These are phyloP conservation scores for Aurelia sp. DNA, from an alignment of 30 jellyfish, hydroid and myxozoan genomes.

Conservation along the genomic window DNA sequence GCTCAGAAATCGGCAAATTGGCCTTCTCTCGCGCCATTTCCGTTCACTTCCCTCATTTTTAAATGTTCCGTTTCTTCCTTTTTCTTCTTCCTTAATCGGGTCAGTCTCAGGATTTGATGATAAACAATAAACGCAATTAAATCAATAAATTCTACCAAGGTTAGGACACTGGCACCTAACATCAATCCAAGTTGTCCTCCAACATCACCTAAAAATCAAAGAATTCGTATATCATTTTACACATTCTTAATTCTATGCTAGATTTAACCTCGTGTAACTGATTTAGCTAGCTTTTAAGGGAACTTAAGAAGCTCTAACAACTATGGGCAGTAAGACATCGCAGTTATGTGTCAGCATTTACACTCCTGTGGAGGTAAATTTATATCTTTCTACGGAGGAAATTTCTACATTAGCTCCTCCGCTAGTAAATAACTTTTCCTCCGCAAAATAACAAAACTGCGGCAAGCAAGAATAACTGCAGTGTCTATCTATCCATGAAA, in stretches of 20 bases:
- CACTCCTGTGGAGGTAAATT: too few relatives aligned
- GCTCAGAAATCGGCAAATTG: conserved; percentile 35
- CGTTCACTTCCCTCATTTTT: conserved; percentile 55
- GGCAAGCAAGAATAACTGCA: too few relatives aligned
- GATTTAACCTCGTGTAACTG: not conserved
- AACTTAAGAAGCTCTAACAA: too few relatives aligned
- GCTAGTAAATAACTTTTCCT: too few relatives aligned
- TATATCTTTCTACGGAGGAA: too few relatives aligned
- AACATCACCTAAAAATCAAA: conserved; percentile 80
- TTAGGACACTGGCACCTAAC: conserved; percentile 99
- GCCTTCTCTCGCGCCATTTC: conserved; percentile 48
- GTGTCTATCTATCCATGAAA: too few relatives aligned
- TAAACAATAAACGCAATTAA: conserved; percentile 79
- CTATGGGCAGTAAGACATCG: too few relatives aligned
- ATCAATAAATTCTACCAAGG: conserved; percentile 94
- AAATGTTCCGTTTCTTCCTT: conserved; percentile 61
- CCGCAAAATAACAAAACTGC: too few relatives aligned
- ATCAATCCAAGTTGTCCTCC: conserved; percentile 99
- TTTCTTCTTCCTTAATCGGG: conserved; percentile 72
- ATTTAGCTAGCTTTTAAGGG: too few relatives aligned
- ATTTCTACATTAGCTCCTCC: too few relatives aligned
- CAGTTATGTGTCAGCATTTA: too few relatives aligned
- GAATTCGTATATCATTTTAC: not conserved
- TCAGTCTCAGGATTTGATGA: conserved; percentile 91
- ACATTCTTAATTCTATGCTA: not conserved